A percentile compares a stretch with the other conserved stretches of the same genome.
Evolutionary conservation across 1,140 invertebrate genomes (phyloP).

Genomic region (Bombyx mori): DNA sequence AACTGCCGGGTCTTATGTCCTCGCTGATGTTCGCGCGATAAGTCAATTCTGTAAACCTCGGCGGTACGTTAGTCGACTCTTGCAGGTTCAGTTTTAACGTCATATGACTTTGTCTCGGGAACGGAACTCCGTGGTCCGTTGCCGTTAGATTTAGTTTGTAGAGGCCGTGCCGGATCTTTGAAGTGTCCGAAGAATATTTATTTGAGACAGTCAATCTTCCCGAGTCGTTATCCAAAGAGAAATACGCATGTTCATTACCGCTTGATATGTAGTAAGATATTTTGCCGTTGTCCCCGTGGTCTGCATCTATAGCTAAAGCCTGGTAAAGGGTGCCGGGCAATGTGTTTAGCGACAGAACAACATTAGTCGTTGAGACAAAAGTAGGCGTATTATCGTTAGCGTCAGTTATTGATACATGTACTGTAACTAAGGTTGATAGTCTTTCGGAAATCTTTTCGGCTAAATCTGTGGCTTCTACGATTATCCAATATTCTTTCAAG

Average conservation of each 20-base stretch:
- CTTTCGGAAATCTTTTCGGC: conserved; percentile 78
- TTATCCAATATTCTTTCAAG: conserved; percentile 82
- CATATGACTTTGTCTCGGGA: conserved; percentile 75
- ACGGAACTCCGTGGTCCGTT: conserved; percentile 84
- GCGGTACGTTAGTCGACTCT: conserved; percentile 83
- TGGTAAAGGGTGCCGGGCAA: conserved; percentile 74
- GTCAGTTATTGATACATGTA: conserved; percentile 85
- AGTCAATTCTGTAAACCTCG: conserved; percentile 81
- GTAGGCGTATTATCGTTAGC: conserved; percentile 89
- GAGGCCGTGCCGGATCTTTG: conserved; percentile 57
- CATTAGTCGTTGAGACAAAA: conserved; percentile 77
- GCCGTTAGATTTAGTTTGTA: conserved; percentile 85
- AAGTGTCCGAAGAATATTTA: conserved; percentile 70
- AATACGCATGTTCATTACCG: conserved; percentile 87
- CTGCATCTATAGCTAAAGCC: conserved; percentile 88
- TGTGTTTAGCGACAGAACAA: conserved; percentile 46
- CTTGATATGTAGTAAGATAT: conserved; percentile 86
- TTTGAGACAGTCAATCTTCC: conserved; percentile 84
- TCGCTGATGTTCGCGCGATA: conserved; percentile 88
- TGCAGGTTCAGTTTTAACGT: conserved; percentile 78
- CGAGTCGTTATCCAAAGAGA: conserved; percentile 83
- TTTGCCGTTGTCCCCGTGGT: conserved; percentile 88
- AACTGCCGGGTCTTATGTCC: conserved; percentile 81
- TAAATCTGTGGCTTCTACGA: conserved; percentile 88
- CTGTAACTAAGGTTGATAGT: conserved; percentile 84